These are phyloP conservation scores for Neuroscelio doddi DNA, from an alignment of 2,888 invertebrate species.

Conservation along the genomic window DNA sequence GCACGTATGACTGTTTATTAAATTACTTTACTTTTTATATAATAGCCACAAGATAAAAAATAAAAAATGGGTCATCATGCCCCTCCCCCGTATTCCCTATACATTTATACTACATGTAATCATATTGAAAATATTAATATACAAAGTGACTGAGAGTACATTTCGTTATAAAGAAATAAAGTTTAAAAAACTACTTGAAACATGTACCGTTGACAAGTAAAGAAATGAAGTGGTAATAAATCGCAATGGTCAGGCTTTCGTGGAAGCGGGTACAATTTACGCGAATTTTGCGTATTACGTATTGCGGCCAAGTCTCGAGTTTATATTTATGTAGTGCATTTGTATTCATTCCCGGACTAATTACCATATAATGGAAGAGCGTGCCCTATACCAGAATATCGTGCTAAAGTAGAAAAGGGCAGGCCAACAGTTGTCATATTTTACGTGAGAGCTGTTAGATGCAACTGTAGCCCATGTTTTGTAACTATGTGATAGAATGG, in stretches of 20 bases:
- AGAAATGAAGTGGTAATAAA: not conserved
- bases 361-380: constrained; percentile 51
- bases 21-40: too few species aligned
- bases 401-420: constrained; percentile 14
- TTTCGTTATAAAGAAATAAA: too few species aligned
- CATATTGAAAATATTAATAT: too few species aligned
- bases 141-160: too few species aligned
- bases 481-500: not conserved
- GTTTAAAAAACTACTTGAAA: too few species aligned
- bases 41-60: too few species aligned
- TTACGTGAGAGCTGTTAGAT: constrained; percentile 20
- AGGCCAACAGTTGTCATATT: constrained; percentile 26
- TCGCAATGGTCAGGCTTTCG: not conserved
- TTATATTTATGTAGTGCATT: constrained; percentile 52
- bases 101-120: too few species aligned
- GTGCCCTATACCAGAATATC: constrained; percentile 7
- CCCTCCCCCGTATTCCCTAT: too few species aligned
- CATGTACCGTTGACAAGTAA: too few species aligned
- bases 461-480: constrained; percentile 14
- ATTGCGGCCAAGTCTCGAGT: constrained; percentile 13
- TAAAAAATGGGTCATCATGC: too few species aligned
- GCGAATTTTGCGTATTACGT: not conserved
- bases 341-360: constrained; percentile 57
- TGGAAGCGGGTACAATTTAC: not conserved
- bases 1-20: too few species aligned